These are phyloP conservation scores for Cladopsammia gracilis DNA, from an alignment of 64 coral and sea anemone genomes.

Conservation along the genomic window DNA sequence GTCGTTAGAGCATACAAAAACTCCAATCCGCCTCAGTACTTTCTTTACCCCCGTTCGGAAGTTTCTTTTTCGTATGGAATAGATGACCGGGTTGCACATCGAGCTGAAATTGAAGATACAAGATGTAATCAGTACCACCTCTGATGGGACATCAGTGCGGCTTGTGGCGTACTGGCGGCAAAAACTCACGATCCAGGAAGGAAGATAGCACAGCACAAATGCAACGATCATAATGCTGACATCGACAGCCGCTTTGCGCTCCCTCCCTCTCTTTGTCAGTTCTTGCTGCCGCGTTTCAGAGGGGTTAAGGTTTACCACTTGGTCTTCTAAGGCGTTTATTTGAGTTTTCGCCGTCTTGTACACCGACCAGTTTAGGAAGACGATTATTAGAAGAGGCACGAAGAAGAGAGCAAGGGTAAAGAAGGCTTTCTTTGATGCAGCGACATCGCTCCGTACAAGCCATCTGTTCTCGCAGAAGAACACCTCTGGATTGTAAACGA, in stretches of 20 bases:
- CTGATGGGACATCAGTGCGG: background rate
- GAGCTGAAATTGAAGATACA: background rate
- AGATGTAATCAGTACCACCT: background rate
- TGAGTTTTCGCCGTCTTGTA: background rate
- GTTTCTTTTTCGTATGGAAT: background rate
- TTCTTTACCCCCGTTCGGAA: background rate
- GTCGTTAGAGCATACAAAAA: background rate
- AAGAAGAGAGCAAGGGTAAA: background rate
- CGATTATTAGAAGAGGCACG: background rate
- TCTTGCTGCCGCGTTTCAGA: background rate
- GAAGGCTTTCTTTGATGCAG: background rate
- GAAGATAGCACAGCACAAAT: background rate
- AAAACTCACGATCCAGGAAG: background rate
- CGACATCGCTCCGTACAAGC: background rate
- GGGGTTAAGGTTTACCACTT: background rate
- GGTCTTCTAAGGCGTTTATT: background rate
- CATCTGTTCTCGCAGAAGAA: background rate
- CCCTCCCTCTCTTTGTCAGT: background rate
- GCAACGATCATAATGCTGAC: background rate
- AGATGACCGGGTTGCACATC: background rate
- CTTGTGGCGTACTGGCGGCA: background rate
- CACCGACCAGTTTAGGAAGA: background rate
- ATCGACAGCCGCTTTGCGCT: constrained; percentile 1
- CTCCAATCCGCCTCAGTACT: background rate
- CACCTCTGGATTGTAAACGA: background rate